Evolutionary conservation across 2,113 vertebrate species (phyloP), one percentile per base, ranked within the genome.

Genomic region (Notothenia rossii): DNA sequence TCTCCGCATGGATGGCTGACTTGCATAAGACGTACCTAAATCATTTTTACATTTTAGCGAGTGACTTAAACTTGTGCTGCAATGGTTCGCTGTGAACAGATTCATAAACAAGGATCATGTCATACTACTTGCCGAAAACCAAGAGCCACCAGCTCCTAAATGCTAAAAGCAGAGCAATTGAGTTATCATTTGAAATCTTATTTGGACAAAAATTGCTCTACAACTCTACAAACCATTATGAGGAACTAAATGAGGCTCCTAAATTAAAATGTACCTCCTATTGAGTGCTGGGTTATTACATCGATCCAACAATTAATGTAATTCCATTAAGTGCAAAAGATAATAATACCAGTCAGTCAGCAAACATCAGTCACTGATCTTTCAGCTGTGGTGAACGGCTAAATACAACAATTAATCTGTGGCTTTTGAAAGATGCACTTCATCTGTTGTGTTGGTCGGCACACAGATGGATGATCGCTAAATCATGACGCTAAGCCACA

Each of bases 391-490:
- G 6, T 15, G 40, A 48, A 18, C 7, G 4, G 20, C 25, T 49
- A 9, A 7, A 67, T 48, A 25, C 22, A 45, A 51, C 62, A 61
- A 18, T 60, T 49, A 53, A 60, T 9, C 6, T 1, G 2, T 18
- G 17, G 40, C n/a, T 49, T 29, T 36, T 54, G 62, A 54, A 51
- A 10, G 22, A 71, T 60, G 40, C n/a, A 63, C 25, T 72, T 62
- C 12, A 18, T 25, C 18, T 20, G 18, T 51, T 53, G 10, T 49
- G 13, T 72, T 72, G 10, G 18, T 25, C 53, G 56, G 33, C 67
- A 76, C 25, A 12, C 22, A 49, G 74, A 78, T 58, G 36, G 65
- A 58, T 54, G 68, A 60, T 72, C 33, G 40, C 36, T 40, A 40
- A 40, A 40, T 40, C 36, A 40, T 40, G 7, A 40, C 7, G 7